phyloP scores from a whole-genome alignment of 2,113 vertebrate genomes.

The Corythaeola cristata region DNA sequence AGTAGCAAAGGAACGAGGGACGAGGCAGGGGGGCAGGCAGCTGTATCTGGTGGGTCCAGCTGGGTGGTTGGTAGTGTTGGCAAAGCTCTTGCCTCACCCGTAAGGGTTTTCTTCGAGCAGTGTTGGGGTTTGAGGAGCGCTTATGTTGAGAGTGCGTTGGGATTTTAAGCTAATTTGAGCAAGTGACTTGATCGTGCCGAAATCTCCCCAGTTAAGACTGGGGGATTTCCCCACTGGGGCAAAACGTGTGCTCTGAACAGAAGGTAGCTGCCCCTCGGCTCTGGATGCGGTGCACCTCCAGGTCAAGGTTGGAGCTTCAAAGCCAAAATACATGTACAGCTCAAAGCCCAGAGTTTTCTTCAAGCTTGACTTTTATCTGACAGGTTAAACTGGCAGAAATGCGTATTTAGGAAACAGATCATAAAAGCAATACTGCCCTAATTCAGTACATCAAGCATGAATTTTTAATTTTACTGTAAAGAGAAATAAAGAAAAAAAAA shows the following conservation, averaged over 20 bases:
- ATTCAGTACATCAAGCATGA: neutral
- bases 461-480: neutral
- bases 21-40: neutral
- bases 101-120: neutral
- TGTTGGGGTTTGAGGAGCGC: neutral
- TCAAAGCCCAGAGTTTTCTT: neutral
- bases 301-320: neutral
- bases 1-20: neutral
- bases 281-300: neutral
- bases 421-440: neutral
- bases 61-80: fast-evolving
- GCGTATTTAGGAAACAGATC: neutral
- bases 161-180: conserved; percentile 6
- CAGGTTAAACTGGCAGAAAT: neutral
- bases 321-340: neutral
- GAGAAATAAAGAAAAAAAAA: neutral
- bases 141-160: neutral
- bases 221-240: neutral
- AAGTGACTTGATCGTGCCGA: neutral
- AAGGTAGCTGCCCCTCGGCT: neutral
- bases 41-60: neutral
- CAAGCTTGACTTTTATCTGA: neutral
- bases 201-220: neutral
- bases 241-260: neutral
- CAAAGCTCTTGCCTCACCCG: neutral